Base-by-base conservation (phyloP, 2,797 vertebrate genomes). In the Leptatherina wallacei region DNA sequence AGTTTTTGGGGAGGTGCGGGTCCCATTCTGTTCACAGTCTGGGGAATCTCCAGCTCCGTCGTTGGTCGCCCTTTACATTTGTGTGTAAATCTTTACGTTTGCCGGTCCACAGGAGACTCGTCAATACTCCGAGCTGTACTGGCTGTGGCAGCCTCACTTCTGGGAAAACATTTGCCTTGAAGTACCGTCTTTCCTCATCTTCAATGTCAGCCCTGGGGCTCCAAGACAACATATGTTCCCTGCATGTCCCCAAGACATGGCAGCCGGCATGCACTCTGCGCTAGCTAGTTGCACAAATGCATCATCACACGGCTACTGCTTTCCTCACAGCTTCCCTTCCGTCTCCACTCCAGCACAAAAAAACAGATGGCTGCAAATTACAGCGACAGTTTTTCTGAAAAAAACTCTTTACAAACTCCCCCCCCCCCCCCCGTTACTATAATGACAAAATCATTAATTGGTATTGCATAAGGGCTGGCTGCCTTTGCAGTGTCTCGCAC, bases 181-280 rank as follows among this genome's bases (percentile, higher is more conserved):
- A 98, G 96, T 97, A 94, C 93, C 93, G 95, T 96, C 96, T 97
- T 96, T 96, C 96, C 96, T 97, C 96, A 97, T 97, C 97, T 97
- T 97, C 96, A 95, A 92, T 97, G 96, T 97, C 97, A 98, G 96
- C 97, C 97, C 94, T 87, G 95, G 94, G 97, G 97, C 91, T 96
- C 96, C 94, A 94, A 96, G 95, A 95, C 95, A 98, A 97, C 97
- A 98, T 98, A 97, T 98, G 97, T 96, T 98, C 96, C 95, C 96
- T 90, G 95, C 95, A 94, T 96, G 96, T 97, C 95, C 96, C 96
- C 95, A 90, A 96, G 95, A 97, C 95, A 95, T 93, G 95, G 95
- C 95, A 96, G 95, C 95, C 86, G 67, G 83, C 40, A 33, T 59
- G 80, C 80, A 93, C 94, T 93, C 95, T 93, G 94, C 93, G 91